Evolutionary conservation across 1,140 invertebrate species (phyloP).

Genomic region (Rhopalosiphum padi): DNA sequence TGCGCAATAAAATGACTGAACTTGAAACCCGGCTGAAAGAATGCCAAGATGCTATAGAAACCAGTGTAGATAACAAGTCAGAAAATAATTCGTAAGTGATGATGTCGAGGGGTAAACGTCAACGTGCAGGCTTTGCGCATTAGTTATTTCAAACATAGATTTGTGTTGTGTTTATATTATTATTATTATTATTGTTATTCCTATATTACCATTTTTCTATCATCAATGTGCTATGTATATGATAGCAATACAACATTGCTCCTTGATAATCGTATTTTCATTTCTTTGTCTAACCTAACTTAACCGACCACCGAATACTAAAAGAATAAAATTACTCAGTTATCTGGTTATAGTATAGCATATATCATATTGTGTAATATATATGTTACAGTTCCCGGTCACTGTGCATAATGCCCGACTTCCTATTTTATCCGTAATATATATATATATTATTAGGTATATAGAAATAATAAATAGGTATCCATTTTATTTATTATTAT

Average conservation of each 20-base stretch:
- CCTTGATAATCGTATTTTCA: neutral
- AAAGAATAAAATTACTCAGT: neutral
- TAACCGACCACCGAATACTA: neutral
- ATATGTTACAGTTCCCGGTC: no score
- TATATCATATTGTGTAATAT: neutral
- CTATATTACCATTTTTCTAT: neutral
- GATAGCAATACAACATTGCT: neutral
- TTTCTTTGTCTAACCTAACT: neutral
- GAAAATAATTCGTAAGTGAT: constrained; percentile 51
- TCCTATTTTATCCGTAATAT: no score
- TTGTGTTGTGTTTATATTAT: neutral
- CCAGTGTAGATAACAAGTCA: constrained; percentile 24
- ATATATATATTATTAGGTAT: no score
- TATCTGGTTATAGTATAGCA: neutral
- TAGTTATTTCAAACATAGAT: neutral
- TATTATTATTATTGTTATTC: neutral
- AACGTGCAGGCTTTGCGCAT: neutral
- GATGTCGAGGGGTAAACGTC: neutral
- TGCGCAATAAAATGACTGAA: constrained; percentile 78
- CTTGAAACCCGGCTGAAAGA: constrained; percentile 76
- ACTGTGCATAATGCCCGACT: no score
- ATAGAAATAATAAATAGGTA: neutral
- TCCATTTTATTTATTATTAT: neutral
- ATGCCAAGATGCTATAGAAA: constrained; percentile 64
- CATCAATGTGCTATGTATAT: neutral